Conservation (phyloP, 2,797 vertebrate genomes). For the Coregonus suidteri region DNA sequence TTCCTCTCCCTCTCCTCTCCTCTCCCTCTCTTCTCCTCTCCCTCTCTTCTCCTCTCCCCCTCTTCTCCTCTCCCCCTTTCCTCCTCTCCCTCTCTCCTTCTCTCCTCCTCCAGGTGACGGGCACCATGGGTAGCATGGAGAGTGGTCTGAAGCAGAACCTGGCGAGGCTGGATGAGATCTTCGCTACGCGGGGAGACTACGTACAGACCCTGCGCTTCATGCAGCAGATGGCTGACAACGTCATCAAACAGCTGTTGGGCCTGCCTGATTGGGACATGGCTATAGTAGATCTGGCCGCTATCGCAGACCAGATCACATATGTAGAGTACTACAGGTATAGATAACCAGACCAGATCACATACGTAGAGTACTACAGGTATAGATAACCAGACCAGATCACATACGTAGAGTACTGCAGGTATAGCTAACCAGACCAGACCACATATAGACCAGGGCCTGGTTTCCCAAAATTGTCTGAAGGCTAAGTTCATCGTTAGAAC, state of each 20-base stretch:
- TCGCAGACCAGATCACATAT: slow-evolving; percentile 71
- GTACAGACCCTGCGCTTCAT: slow-evolving; percentile 87
- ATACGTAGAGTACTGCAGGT: slow-evolving; percentile 89
- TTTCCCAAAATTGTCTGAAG: too few species aligned
- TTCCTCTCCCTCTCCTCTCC: slow-evolving; percentile 65
- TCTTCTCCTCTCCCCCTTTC: too few species aligned
- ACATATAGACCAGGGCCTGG: neutral
- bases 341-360: neutral
- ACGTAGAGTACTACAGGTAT: slow-evolving; percentile 78
- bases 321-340: slow-evolving; percentile 90
- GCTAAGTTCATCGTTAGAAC: too few species aligned
- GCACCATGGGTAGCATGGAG: slow-evolving; percentile 82
- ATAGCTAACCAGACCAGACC: slow-evolving; percentile 29
- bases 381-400: slow-evolving; percentile 70
- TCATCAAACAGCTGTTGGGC: slow-evolving; percentile 84
- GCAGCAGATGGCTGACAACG: slow-evolving; percentile 84
- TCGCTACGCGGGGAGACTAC: slow-evolving; percentile 84
- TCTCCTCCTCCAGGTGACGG: slow-evolving; percentile 72
- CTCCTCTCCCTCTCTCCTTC: too few species aligned
- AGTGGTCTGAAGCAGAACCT: slow-evolving; percentile 84
- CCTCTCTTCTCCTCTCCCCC: too few species aligned
- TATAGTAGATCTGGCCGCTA: slow-evolving; percentile 76
- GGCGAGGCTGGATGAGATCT: slow-evolving; percentile 85
- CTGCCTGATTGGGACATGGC: slow-evolving; percentile 81
- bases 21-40: too few species aligned